These are phyloP conservation scores for Anguilla marmorata DNA, from an alignment of 2,797 vertebrate genomes.

Conservation along the genomic window DNA sequence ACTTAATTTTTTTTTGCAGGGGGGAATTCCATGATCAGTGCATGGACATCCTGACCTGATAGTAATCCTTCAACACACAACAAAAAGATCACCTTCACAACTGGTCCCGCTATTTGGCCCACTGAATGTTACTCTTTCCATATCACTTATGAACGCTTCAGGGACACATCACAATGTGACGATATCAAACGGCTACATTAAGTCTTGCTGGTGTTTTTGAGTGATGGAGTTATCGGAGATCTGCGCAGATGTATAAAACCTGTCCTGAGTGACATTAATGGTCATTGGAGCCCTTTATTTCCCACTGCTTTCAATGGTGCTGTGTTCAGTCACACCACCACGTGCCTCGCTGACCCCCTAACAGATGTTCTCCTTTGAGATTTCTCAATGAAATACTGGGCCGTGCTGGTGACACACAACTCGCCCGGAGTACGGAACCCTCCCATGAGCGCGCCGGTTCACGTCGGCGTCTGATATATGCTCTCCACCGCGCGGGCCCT, in stretches of 20 bases:
- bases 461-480: background rate
- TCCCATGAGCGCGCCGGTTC: background rate
- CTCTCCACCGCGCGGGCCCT: background rate
- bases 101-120: background rate
- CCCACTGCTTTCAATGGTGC: conserved; percentile 49
- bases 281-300: conserved; percentile 48
- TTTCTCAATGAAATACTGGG: conserved; percentile 60
- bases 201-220: conserved; percentile 42
- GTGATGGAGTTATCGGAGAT: conserved; percentile 61
- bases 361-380: conserved; percentile 68
- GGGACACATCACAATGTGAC: background rate
- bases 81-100: background rate
- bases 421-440: conserved; percentile 38
- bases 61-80: background rate
- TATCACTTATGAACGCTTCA: background rate
- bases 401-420: conserved; percentile 55
- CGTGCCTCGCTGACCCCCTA: conserved; percentile 53
- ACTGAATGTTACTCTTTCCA: background rate
- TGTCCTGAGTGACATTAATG: conserved; percentile 55
- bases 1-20: background rate
- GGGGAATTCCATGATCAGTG: background rate
- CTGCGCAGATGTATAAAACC: conserved; percentile 59
- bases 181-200: conserved; percentile 9
- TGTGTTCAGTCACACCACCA: conserved; percentile 51
- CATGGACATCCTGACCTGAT: background rate